These are phyloP conservation scores for Neodiprion virginianus DNA, from an alignment of 1,140 invertebrate species.

Conservation along the genomic window DNA sequence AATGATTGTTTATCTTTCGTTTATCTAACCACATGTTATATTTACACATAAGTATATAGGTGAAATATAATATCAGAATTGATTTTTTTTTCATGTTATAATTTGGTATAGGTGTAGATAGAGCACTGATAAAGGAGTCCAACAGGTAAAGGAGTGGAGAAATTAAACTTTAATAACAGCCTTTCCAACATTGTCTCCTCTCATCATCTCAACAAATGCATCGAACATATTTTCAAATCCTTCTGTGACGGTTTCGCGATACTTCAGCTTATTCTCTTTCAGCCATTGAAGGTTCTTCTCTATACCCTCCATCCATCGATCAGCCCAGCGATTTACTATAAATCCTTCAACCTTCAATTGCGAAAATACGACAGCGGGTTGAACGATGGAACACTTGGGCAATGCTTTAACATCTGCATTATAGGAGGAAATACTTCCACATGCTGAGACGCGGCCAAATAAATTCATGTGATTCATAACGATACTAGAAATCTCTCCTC, in stretches of 20 bases:
- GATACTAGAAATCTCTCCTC: constrained; percentile 48
- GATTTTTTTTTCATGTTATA: too few relatives aligned
- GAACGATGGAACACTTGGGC: constrained; percentile 20
- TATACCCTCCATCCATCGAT: constrained; percentile 58
- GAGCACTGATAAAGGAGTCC: too few relatives aligned
- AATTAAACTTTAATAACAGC: constrained; percentile 63
- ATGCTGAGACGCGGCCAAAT: constrained; percentile 49
- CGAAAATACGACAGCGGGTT: constrained; percentile 52
- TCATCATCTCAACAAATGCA: constrained; percentile 66
- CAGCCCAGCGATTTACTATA: constrained; percentile 45
- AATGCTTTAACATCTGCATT: constrained; percentile 45
- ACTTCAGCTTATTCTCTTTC: constrained; percentile 62
- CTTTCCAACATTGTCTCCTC: constrained; percentile 68
- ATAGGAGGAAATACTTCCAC: constrained; percentile 56
- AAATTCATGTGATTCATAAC: constrained; percentile 49
- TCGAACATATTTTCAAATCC: constrained; percentile 68
- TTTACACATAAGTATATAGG: too few relatives aligned
- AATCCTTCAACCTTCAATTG: constrained; percentile 62
- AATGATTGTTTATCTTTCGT: too few relatives aligned
- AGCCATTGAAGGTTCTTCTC: constrained; percentile 60
- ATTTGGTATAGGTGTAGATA: too few relatives aligned
- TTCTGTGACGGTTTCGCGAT: constrained; percentile 61
- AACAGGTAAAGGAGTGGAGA: too few relatives aligned
- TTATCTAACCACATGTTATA: too few relatives aligned
- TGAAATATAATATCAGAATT: too few relatives aligned